Conservation (phyloP, 2,113 vertebrate species). For the Platysternon megacephalum region DNA sequence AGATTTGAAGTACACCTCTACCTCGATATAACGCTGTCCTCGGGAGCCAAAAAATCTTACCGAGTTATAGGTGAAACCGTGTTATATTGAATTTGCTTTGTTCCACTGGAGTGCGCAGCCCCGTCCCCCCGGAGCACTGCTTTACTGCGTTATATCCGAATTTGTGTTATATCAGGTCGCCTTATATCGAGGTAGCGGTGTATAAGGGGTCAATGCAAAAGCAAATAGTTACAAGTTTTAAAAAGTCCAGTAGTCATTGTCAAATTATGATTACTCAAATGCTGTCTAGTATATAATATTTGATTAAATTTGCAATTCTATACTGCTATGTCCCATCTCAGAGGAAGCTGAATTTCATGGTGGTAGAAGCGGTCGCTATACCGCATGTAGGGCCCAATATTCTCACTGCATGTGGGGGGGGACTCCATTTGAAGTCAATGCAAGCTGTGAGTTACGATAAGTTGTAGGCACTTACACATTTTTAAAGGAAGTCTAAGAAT, state of each 20-base stretch:
- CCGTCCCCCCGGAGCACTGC: too few species aligned
- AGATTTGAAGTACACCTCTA: conserved; percentile 10
- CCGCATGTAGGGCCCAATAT: neutral
- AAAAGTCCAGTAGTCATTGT: neutral
- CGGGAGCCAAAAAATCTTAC: too few species aligned
- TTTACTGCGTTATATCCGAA: too few species aligned
- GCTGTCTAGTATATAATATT: neutral
- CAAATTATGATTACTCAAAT: neutral
- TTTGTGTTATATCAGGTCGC: too few species aligned
- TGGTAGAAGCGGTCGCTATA: neutral
- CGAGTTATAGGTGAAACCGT: too few species aligned
- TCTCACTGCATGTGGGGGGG: neutral
- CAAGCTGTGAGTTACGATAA: neutral
- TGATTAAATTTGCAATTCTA: neutral
- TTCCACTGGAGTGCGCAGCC: too few species aligned
- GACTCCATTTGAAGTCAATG: neutral
- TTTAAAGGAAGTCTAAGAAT: neutral
- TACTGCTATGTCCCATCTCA: neutral
- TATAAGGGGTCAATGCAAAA: neutral
- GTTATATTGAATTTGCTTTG: too few species aligned
- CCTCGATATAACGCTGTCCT: too few species aligned
- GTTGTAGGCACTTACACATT: too few species aligned
- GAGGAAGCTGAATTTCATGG: neutral
- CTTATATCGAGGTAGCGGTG: too few species aligned
- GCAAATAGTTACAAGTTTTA: neutral